Conservation (phyloP, 2,797 vertebrate genomes). For the Eulemur albifrons region DNA sequence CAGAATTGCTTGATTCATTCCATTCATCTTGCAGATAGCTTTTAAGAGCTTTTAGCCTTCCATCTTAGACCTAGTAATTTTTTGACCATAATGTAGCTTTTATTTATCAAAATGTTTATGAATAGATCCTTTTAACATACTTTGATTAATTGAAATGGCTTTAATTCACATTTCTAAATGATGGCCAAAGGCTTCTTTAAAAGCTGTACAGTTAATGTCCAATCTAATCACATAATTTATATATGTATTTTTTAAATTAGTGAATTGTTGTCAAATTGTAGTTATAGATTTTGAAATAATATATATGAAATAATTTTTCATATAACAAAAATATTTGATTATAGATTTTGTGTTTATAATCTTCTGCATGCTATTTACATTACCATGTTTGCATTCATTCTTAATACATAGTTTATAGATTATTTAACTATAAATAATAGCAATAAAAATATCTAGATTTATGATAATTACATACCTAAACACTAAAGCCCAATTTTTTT, state of each 20-base stretch:
- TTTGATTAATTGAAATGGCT: slow-evolving; percentile 69
- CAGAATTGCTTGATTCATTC: slow-evolving; percentile 18
- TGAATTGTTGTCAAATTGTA: slow-evolving; percentile 36
- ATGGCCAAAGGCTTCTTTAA: slow-evolving; percentile 57
- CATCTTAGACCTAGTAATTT: slow-evolving; percentile 6
- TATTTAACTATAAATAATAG: background rate
- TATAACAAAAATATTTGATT: slow-evolving; percentile 36
- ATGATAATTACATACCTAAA: background rate
- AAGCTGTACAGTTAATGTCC: slow-evolving; percentile 6
- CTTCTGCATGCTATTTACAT: background rate
- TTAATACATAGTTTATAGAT: background rate
- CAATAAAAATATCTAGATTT: slow-evolving; percentile 3
- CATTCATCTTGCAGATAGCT: slow-evolving; percentile 43
- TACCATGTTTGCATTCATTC: background rate
- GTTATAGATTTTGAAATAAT: slow-evolving; percentile 46
- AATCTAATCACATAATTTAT: slow-evolving; percentile 39
- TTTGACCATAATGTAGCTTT: slow-evolving; percentile 8
- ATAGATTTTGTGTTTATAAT: slow-evolving; percentile 44
- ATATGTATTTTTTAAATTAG: slow-evolving; percentile 32
- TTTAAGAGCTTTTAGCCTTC: slow-evolving; percentile 59
- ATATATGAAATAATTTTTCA: slow-evolving; percentile 38
- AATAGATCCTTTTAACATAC: slow-evolving; percentile 57
- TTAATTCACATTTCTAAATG: slow-evolving; percentile 59
- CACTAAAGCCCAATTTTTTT: background rate
- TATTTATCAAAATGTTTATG: slow-evolving; percentile 66